Evolutionary conservation across 2,113 vertebrate genomes (phyloP).

Genomic region (Bubo blakistoni): DNA sequence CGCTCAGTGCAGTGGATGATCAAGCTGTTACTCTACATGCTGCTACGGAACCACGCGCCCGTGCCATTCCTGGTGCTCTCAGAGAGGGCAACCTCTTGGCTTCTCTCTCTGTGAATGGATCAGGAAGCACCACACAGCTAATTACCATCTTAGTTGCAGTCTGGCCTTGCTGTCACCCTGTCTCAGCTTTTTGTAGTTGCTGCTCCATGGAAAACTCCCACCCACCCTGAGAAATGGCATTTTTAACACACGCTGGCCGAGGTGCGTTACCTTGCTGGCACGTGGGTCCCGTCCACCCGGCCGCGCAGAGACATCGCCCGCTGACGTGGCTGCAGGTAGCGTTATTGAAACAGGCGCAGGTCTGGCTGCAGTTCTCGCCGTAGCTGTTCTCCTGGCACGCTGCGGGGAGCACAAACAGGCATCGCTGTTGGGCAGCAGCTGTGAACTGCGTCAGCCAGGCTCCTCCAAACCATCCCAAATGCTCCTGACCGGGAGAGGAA

Average conservation of each 20-base stretch:
- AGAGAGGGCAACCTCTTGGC: background rate
- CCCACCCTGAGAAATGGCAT: accelerated
- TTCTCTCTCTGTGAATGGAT: background rate
- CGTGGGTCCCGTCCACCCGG: slow-evolving; percentile 83
- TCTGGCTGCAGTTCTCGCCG: slow-evolving; percentile 82
- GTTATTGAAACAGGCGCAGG: slow-evolving; percentile 79
- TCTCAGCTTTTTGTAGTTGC: background rate
- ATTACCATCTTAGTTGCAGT: accelerated
- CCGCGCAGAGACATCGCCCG: slow-evolving; percentile 79
- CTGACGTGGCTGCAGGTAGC: slow-evolving; percentile 81
- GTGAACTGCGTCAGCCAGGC: background rate
- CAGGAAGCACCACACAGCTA: background rate
- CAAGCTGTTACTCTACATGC: background rate
- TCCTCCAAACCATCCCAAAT: background rate
- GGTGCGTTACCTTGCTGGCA: slow-evolving; percentile 80
- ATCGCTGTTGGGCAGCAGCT: background rate
- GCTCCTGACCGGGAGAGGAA: background rate
- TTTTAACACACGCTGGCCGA: accelerated
- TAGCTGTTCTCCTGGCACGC: slow-evolving; percentile 80
- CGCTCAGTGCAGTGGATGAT: accelerated
- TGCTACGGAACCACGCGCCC: background rate
- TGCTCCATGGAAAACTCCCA: accelerated
- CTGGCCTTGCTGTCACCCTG: accelerated
- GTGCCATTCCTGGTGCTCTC: background rate
- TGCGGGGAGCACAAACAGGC: slow-evolving; percentile 50